phyloP scores from a whole-genome alignment of 1,140 invertebrate genomes.

The Cryptotermes secundus region DNA sequence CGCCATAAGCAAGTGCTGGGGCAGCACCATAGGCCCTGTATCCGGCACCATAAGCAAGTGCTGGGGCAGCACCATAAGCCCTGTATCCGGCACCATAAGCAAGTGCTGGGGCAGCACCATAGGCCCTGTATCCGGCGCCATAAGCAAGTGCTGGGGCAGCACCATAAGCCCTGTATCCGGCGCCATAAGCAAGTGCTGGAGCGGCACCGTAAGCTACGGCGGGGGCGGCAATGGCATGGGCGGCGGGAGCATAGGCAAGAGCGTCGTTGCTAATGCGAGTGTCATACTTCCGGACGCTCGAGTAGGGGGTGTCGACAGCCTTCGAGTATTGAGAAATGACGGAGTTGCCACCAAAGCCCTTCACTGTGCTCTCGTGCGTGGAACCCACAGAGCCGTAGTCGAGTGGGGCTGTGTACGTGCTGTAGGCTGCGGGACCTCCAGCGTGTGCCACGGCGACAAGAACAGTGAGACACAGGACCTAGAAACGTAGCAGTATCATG shows the following conservation, averaged over 20 bases:
- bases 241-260: constrained; percentile 42
- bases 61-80: constrained; percentile 34
- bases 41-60: constrained; percentile 31
- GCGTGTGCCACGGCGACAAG: constrained; percentile 49
- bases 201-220: constrained; percentile 34
- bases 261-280: constrained; percentile 61
- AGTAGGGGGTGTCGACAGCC: constrained; percentile 62
- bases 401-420: constrained; percentile 43
- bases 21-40: constrained; percentile 27
- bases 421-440: constrained; percentile 48
- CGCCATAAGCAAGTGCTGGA: constrained; percentile 40
- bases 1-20: background rate
- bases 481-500: constrained; percentile 22
- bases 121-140: constrained; percentile 26
- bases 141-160: constrained; percentile 28
- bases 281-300: constrained; percentile 61
- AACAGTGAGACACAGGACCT: constrained; percentile 51
- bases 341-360: constrained; percentile 56
- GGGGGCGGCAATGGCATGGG: constrained; percentile 27
- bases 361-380: constrained; percentile 56
- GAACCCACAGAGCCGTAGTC: constrained; percentile 49
- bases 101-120: constrained; percentile 34
- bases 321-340: constrained; percentile 61
- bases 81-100: constrained; percentile 34
- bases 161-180: constrained; percentile 37